Evolutionary conservation across 2,797 vertebrate species (phyloP).

Genomic region (Heterohyrax brucei): DNA sequence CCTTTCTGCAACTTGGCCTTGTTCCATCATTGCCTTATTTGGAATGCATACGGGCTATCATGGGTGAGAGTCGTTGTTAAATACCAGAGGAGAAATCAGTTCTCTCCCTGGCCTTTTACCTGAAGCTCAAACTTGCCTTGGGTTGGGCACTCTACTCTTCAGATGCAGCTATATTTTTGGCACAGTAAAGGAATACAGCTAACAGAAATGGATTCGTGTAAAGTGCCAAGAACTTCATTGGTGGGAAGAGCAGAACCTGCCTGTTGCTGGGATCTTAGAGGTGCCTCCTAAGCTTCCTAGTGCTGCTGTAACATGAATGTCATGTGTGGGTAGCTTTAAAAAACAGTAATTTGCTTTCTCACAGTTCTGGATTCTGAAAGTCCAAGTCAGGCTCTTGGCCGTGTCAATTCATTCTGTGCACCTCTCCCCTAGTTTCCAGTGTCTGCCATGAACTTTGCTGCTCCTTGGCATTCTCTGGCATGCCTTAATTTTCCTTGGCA

Average conservation of each 20-base stretch:
- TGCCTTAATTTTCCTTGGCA: not conserved
- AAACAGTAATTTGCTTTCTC: not conserved
- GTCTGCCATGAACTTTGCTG: too few relatives aligned
- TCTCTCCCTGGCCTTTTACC: not conserved
- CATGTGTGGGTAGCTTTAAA: not conserved
- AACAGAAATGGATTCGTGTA: not conserved
- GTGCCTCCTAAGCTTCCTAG: not conserved
- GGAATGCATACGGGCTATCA: not conserved
- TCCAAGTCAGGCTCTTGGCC: not conserved
- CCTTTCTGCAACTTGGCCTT: not conserved
- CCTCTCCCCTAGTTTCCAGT: not conserved
- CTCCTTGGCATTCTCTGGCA: not conserved
- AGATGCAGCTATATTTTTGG: not conserved
- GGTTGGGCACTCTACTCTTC: not conserved
- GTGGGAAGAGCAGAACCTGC: too few relatives aligned
- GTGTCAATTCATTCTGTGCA: not conserved
- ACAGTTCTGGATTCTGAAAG: not conserved
- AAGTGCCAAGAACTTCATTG: too few relatives aligned
- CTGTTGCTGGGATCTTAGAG: not conserved
- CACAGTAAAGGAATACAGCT: not conserved
- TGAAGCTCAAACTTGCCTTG: slow-evolving; percentile 8
- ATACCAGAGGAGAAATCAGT: not conserved
- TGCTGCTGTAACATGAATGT: not conserved
- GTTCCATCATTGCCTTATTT: slow-evolving; percentile 28
- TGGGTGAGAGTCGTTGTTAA: not conserved